Conservation (phyloP, 2,113 vertebrate genomes). For the Sinocyclocheilus anshuiensis region DNA sequence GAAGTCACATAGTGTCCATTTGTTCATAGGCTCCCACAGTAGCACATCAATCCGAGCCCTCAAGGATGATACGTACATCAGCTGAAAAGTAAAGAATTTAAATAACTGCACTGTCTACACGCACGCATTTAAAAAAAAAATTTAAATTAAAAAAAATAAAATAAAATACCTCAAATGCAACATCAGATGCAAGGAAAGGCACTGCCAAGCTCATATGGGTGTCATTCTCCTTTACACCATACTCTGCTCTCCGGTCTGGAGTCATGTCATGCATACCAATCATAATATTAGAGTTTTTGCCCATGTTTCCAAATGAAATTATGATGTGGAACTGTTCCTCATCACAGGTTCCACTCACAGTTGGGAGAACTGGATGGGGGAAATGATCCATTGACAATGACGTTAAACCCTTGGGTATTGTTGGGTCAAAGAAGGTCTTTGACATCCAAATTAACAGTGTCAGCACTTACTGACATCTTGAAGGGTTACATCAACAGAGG, state of each 20-base stretch:
- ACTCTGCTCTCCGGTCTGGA: conserved; percentile 41
- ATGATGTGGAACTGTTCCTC: conserved; percentile 60
- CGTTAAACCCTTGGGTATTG: neutral
- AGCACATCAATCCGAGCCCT: conserved; percentile 65
- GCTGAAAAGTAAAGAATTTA: conserved; percentile 47
- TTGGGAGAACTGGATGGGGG: conserved; percentile 63
- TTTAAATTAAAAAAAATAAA: too few relatives aligned
- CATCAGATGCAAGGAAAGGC: conserved; percentile 56
- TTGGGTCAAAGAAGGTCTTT: too few relatives aligned
- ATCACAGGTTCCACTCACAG: conserved; percentile 69
- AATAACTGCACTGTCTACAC: too few relatives aligned
- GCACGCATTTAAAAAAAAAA: too few relatives aligned
- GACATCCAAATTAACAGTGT: too few relatives aligned
- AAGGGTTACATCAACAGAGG: conserved; percentile 52
- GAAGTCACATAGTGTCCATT: conserved; percentile 66
- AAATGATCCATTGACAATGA: neutral
- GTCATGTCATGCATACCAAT: conserved; percentile 60
- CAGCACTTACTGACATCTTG: conserved; percentile 70
- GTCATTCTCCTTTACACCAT: conserved; percentile 54
- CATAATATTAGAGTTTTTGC: conserved; percentile 55
- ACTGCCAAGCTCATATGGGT: conserved; percentile 67
- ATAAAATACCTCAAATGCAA: conserved; percentile 63
- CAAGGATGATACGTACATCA: conserved; percentile 53
- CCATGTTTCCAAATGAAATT: conserved; percentile 64
- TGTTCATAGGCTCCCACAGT: conserved; percentile 57